These are phyloP conservation scores for Pogonognathellus flavescens DNA, from an alignment of 1,140 invertebrate genomes.

Conservation along the genomic window DNA sequence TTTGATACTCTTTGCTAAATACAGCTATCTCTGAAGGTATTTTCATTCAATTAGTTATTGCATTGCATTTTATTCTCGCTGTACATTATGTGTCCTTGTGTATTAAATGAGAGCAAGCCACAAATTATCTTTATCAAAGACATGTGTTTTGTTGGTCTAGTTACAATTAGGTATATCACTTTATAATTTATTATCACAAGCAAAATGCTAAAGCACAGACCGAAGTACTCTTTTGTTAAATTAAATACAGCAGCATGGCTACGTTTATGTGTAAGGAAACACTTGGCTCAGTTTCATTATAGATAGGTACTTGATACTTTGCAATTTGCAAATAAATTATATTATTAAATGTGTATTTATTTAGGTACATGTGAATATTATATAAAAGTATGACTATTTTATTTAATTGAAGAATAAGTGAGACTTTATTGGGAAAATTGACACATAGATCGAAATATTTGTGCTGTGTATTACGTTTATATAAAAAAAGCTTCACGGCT, in stretches of 20 bases:
- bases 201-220: no score
- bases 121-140: constrained; percentile 26
- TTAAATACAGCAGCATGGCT: no score
- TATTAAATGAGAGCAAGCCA: constrained; percentile 23
- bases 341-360: neutral
- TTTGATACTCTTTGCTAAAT: no score
- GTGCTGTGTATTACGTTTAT: neutral
- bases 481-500: neutral
- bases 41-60: no score
- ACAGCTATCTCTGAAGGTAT: neutral
- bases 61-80: neutral
- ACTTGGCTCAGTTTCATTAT: no score
- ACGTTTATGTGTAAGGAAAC: no score
- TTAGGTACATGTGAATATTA: no score
- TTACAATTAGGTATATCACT: neutral
- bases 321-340: no score
- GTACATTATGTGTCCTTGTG: constrained; percentile 36
- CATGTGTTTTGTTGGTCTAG: constrained; percentile 23
- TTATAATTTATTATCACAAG: no score
- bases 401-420: neutral
- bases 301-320: no score
- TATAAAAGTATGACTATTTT: no score
- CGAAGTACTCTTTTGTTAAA: no score
- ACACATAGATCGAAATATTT: neutral
- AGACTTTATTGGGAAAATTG: neutral